Evolutionary conservation across 2,888 invertebrate species (phyloP), one percentile per base, ranked within the genome.

Genomic region (Eucriotettix oculatus): DNA sequence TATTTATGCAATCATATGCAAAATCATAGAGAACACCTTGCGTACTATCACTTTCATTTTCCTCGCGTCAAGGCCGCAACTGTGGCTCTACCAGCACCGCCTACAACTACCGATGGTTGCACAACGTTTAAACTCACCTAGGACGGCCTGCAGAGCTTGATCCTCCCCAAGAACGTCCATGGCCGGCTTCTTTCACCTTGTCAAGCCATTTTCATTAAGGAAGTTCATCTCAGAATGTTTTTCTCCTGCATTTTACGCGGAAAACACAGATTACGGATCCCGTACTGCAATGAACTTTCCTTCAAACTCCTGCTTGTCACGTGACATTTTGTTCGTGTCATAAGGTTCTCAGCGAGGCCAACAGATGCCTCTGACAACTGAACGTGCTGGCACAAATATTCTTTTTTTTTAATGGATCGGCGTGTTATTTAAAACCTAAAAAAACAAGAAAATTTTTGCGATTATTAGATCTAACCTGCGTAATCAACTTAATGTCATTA

Each of bases 131-230:
- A n/a, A 69, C 71, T 71, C 64, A 73, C 74, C 73, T 67, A 74
- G 72, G 69, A 73, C 73, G 68, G 73, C 73, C 70, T 73, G 73
- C 68, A 73, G 72, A 69, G 73, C 72, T 68, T 73, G 73, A 60
- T 58, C 60, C 68, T 74, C 73, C 68, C 66, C 66, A 52, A 66
- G 61, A 62, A 71, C 73, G 67, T 73, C 73, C 73, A 73, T 73
- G 68, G 70, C 71, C 69, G 68, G 66, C 67, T 65, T 69, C 68
- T 67, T 67, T 68, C 68, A 65, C 63, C 67, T 67, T 68, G 68
- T 67, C 67, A 69, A 69, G 68, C 68, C 68, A 54, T 54, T 56
- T 59, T 60, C 57, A 43, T 54, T 16, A 40, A 54, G 16, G 16
- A 60, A 48, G 12, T 54, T 60, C 60, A 60, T 60, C 60, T 60